Percentiles rank a stretch among this genome's conserved stretches.
phyloP scores from a whole-genome alignment of 53 echinoderm and acorn worm genomes.

The Luidia sarsii region DNA sequence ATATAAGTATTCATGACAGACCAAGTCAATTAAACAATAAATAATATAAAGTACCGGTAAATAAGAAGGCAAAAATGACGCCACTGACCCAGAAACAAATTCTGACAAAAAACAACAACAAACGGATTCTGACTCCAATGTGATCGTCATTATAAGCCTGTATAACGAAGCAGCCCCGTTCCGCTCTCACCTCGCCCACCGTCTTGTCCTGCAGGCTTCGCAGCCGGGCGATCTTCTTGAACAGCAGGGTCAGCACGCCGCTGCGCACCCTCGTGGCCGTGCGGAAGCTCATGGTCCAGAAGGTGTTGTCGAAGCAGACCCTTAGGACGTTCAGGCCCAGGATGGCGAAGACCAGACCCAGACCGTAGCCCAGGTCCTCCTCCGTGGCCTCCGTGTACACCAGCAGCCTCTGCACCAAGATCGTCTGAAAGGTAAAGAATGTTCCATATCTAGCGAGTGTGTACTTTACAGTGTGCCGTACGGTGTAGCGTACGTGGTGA shows the following conservation, averaged over 20 bases:
- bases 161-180: too few relatives aligned
- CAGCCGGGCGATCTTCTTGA: constrained; percentile 76
- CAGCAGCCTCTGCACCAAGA: constrained; percentile 69
- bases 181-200: constrained; percentile 86
- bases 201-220: constrained; percentile 85
- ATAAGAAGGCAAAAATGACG: too few relatives aligned
- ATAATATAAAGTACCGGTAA: too few relatives aligned
- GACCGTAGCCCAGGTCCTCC: constrained; percentile 62
- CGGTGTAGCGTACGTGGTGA: too few relatives aligned
- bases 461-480: too few relatives aligned
- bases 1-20: too few relatives aligned
- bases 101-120: too few relatives aligned
- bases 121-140: not conserved
- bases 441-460: not conserved
- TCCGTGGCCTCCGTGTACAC: constrained; percentile 65
- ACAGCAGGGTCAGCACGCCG: constrained; percentile 71
- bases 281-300: constrained; percentile 78
- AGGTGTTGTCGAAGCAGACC: constrained; percentile 64
- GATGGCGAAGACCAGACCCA: constrained; percentile 63
- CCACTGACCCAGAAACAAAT: too few relatives aligned
- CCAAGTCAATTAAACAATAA: too few relatives aligned
- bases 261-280: constrained; percentile 76
- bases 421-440: constrained; percentile 50
- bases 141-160: too few relatives aligned
- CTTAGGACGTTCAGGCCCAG: constrained; percentile 67